phyloP scores from a whole-genome alignment of 2,888 invertebrate species.

The Mimachlamys varia region DNA sequence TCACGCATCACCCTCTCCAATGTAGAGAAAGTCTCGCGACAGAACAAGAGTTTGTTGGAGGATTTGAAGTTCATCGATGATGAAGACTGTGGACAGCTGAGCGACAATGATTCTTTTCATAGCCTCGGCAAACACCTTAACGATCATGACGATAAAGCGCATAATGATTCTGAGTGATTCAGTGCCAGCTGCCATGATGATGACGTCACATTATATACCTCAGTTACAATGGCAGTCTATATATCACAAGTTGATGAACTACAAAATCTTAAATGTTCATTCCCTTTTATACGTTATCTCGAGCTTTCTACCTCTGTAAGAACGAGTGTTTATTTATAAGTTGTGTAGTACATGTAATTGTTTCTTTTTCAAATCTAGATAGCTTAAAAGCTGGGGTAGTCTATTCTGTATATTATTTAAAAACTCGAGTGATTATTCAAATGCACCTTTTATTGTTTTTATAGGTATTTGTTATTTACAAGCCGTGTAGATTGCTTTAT shows the following conservation, averaged over 20 bases:
- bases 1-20: neutral
- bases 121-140: constrained; percentile 46
- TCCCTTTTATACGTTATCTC: neutral
- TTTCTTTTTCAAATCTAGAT: no score
- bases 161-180: neutral
- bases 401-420: no score
- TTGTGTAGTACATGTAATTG: neutral
- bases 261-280: neutral
- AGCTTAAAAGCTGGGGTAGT: no score
- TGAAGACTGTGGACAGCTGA: constrained; percentile 48
- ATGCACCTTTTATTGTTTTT: no score
- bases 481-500: no score
- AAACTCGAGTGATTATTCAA: no score
- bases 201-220: neutral
- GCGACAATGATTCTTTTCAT: constrained; percentile 51
- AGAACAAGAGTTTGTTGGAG: constrained; percentile 36
- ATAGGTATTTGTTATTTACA: no score
- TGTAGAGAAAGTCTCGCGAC: neutral
- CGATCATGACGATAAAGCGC: constrained; percentile 28
- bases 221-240: constrained; percentile 13
- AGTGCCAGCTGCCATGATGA: neutral
- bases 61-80: constrained; percentile 51
- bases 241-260: neutral
- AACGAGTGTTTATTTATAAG: neutral
- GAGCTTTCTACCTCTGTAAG: neutral